These are phyloP conservation scores for Latrodectus elegans DNA, from an alignment of 2,888 invertebrate species.

Conservation along the genomic window DNA sequence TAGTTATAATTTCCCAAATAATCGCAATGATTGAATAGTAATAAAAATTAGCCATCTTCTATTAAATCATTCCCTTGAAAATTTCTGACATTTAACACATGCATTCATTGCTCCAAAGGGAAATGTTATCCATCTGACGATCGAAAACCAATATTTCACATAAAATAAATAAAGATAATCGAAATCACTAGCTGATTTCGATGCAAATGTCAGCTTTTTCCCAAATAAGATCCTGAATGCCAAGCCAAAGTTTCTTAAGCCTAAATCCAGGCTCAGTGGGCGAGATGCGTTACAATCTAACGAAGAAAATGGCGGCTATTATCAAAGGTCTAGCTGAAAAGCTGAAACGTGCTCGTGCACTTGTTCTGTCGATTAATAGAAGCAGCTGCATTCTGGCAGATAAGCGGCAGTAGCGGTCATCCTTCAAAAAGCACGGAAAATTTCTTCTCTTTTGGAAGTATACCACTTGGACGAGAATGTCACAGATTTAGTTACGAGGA, in stretches of 20 bases:
- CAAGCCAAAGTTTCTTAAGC: not conserved
- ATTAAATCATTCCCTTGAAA: too few relatives aligned
- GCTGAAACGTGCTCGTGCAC: conserved; percentile 55
- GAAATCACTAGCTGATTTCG: not conserved
- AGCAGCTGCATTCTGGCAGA: conserved; percentile 61
- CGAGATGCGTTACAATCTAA: not conserved
- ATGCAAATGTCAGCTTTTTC: not conserved
- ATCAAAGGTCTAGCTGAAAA: conserved; percentile 46
- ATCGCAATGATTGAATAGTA: too few relatives aligned
- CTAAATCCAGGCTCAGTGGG: not conserved
- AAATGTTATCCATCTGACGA: too few relatives aligned
- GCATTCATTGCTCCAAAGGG: too few relatives aligned
- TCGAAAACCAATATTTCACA: too few relatives aligned
- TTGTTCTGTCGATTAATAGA: conserved; percentile 40
- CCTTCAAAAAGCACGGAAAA: conserved; percentile 37
- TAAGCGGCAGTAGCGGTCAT: conserved; percentile 60
- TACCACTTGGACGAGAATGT: not conserved
- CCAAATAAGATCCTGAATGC: not conserved
- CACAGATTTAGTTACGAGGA: not conserved
- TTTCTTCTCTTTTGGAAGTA: not conserved
- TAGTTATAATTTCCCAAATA: too few relatives aligned
- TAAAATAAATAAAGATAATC: too few relatives aligned
- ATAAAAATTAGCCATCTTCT: too few relatives aligned
- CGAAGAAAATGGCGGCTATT: conserved; percentile 26
- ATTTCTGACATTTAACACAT: too few relatives aligned